These are phyloP conservation scores for Trichonephila inaurata DNA, from an alignment of 1,140 invertebrate species.

Conservation along the genomic window DNA sequence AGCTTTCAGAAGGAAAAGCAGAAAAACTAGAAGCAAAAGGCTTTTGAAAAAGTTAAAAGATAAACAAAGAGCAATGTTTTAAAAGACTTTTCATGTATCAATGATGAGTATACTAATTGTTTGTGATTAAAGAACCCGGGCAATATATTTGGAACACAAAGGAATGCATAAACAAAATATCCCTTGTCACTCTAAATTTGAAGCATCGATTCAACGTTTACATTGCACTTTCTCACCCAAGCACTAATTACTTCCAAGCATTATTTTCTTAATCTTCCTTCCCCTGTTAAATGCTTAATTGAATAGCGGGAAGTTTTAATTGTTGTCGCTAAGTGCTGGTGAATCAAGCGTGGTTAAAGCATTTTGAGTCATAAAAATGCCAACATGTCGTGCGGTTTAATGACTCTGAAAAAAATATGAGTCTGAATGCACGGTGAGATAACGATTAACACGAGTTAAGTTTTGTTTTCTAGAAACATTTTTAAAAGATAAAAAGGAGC, in stretches of 20 bases:
- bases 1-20: background rate
- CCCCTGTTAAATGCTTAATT: slow-evolving; percentile 22
- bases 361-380: slow-evolving; percentile 27
- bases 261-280: slow-evolving; percentile 35
- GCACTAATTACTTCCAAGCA: slow-evolving; percentile 22
- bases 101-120: background rate
- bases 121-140: background rate
- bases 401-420: background rate
- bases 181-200: slow-evolving; percentile 3
- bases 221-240: background rate
- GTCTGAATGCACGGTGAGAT: background rate
- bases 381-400: slow-evolving; percentile 24
- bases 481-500: background rate
- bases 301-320: slow-evolving; percentile 12
- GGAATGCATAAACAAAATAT: slow-evolving; percentile 12
- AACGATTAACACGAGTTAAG: slow-evolving; percentile 1
- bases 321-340: slow-evolving; percentile 15
- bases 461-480: background rate
- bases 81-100: background rate
- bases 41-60: background rate
- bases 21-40: background rate
- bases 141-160: background rate
- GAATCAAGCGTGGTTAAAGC: slow-evolving; percentile 4
- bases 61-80: background rate
- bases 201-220: background rate